Evolutionary conservation across 37 sponge, comb jelly and placozoan species (phyloP), one percentile per base, ranked within the genome.

Genomic region (Axinella damicornis): DNA sequence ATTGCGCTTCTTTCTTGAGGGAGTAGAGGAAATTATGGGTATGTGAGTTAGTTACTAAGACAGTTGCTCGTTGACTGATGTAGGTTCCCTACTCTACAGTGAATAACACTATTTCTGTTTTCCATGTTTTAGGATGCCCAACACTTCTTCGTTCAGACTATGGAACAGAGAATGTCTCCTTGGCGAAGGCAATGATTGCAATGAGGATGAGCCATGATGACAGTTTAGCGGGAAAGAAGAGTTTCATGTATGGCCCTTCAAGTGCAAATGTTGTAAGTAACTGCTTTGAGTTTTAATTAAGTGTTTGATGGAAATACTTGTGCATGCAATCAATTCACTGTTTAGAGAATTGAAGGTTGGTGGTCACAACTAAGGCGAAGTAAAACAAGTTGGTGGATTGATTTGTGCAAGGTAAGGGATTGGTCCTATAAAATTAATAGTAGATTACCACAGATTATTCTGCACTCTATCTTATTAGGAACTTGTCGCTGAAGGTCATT

Each of bases 291-390:
- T 13, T 30, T 19, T 25, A 18, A 28, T 54, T 54, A 6, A 75
- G 9, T 22, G 18, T 2, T 38, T 5, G 35, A 66, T 79, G 24
- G 33, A 24, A 27, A 32, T 71, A 18, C 60, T 28, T 76, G 40
- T 84, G 5, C 63, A 24, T 65, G 18, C 14, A 25, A 12, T 20
- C 40, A 1, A n/a, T 13, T 2, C 31, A 22, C 57, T 22, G 77
- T 70, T 37, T 65, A 87, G 88, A 40, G 82, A 73, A 87, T 87
- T 25, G 88, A 87, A 80, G 76, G 57, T 33, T 87, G 81, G 81
- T 87, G 88, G 88, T 87, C 88, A 20, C 81, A 81, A 65, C 41
- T 74, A 34, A 61, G 82, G 27, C 39, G 88, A 41, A 31, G 20
- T 25, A 78, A 79, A 31, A 79, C 80, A 32, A 12, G 21, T 35